phyloP scores from a whole-genome alignment of 64 coral and sea anemone species.

The Pachyseris speciosa region DNA sequence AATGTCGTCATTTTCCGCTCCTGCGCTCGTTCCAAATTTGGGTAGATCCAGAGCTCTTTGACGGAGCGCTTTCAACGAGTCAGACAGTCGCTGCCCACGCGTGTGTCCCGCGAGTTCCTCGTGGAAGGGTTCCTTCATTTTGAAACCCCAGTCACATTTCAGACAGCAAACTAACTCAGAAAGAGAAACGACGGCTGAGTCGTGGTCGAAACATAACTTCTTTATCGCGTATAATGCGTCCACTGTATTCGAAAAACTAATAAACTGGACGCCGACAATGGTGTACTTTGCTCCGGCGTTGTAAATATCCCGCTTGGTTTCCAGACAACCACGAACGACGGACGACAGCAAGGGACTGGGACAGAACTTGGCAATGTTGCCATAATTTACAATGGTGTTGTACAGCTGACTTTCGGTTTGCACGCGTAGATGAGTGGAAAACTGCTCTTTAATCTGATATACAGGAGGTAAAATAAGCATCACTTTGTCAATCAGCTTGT shows the following conservation, averaged over 20 bases:
- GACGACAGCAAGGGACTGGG: constrained; percentile 84
- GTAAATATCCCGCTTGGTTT: constrained; percentile 81
- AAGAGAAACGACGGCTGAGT: constrained; percentile 55
- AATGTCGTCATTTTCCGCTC: constrained; percentile 58
- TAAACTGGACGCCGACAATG: constrained; percentile 65
- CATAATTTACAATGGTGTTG: constrained; percentile 70
- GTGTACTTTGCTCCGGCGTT: constrained; percentile 77
- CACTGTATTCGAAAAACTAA: constrained; percentile 63
- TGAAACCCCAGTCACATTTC: constrained; percentile 77
- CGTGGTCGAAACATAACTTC: constrained; percentile 82
- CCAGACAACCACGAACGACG: constrained; percentile 74
- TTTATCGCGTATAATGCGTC: constrained; percentile 90
- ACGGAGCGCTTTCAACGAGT: constrained; percentile 74
- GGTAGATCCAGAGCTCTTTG: constrained; percentile 59
- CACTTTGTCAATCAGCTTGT: too few species aligned
- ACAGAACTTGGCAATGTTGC: constrained; percentile 66
- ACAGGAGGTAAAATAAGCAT: too few species aligned
- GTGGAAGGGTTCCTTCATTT: constrained; percentile 80
- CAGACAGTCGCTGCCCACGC: constrained; percentile 54
- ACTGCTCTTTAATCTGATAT: constrained; percentile 36
- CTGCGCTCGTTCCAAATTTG: constrained; percentile 86
- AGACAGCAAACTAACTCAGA: constrained; percentile 70
- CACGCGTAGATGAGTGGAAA: constrained; percentile 48
- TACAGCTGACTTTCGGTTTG: constrained; percentile 61
- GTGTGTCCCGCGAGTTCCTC: constrained; percentile 57